Evolutionary conservation across 23 tunicate genomes (phyloP).

Genomic region (Trididemnum clinides): DNA sequence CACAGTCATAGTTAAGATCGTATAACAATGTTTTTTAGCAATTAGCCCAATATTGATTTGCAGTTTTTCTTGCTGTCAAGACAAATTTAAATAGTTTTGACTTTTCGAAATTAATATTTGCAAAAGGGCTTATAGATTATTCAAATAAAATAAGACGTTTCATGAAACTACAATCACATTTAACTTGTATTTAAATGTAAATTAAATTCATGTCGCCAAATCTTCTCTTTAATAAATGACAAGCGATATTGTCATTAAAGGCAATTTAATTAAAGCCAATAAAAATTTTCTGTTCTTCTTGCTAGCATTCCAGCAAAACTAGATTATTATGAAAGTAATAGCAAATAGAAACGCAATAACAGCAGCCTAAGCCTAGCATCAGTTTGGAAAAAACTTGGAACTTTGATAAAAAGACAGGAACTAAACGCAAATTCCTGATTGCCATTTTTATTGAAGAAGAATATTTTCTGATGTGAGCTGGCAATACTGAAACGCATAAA

Average conservation of each 20-base stretch:
- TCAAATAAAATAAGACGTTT: too few relatives aligned
- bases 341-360: conserved; percentile 32
- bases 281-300: conserved; percentile 78
- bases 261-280: conserved; percentile 73
- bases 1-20: too few relatives aligned
- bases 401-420: conserved; percentile 58
- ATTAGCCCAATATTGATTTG: too few relatives aligned
- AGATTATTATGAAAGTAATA: conserved; percentile 86
- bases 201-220: conserved; percentile 84
- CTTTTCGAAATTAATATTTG: too few relatives aligned
- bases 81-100: too few relatives aligned
- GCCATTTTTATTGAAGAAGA: conserved; percentile 87
- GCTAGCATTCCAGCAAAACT: conserved; percentile 74
- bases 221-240: conserved; percentile 50
- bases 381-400: conserved; percentile 76
- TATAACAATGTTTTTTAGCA: too few relatives aligned
- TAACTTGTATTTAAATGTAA: too few relatives aligned
- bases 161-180: too few relatives aligned
- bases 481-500: conserved; percentile 59
- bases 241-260: conserved; percentile 59
- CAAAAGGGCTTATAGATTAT: too few relatives aligned
- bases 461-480: conserved; percentile 86
- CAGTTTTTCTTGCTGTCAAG: too few relatives aligned
- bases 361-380: conserved; percentile 63
- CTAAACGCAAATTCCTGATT: conserved; percentile 66